Conservation (phyloP, 2,113 vertebrate genomes). For the Ifrita kowaldi region DNA sequence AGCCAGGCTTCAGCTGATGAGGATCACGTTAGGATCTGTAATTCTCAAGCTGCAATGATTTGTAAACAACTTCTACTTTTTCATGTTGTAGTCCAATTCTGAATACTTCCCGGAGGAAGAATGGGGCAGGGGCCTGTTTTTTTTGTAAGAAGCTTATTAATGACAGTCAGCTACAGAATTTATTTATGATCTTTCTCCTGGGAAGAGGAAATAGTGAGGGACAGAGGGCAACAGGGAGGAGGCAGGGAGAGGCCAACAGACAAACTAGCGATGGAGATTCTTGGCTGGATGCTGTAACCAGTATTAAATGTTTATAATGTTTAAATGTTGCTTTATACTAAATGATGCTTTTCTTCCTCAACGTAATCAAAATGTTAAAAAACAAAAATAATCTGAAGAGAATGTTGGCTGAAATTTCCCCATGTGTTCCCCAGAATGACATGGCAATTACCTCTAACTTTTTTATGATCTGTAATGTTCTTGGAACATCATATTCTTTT, state of each 20-base stretch:
- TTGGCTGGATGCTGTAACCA: slow-evolving; percentile 52
- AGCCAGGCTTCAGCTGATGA: not conserved
- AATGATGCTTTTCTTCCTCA: slow-evolving; percentile 56
- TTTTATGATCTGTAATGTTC: slow-evolving; percentile 30
- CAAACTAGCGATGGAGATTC: not conserved
- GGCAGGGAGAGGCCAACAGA: not conserved
- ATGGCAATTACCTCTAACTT: slow-evolving; percentile 56
- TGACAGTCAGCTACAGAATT: slow-evolving; percentile 33
- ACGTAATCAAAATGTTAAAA: not conserved
- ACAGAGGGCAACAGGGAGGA: not conserved
- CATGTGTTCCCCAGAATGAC: not conserved
- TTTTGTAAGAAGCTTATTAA: slow-evolving; percentile 37
- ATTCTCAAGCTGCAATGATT: slow-evolving; percentile 24
- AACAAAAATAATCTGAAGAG: not conserved
- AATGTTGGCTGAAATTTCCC: not conserved
- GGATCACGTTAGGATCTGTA: not conserved
- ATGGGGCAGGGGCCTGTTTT: not conserved
- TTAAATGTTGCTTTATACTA: slow-evolving; percentile 59
- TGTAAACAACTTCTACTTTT: slow-evolving; percentile 46
- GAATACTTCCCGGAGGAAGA: slow-evolving; percentile 11
- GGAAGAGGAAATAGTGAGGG: not conserved
- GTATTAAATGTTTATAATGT: slow-evolving; percentile 60
- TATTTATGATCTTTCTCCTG: slow-evolving; percentile 23
- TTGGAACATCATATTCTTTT: slow-evolving; percentile 49
- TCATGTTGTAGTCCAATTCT: slow-evolving; percentile 20